Evolutionary conservation across 2,797 vertebrate genomes (phyloP).

Genomic region (Rhabdomys pumilio): DNA sequence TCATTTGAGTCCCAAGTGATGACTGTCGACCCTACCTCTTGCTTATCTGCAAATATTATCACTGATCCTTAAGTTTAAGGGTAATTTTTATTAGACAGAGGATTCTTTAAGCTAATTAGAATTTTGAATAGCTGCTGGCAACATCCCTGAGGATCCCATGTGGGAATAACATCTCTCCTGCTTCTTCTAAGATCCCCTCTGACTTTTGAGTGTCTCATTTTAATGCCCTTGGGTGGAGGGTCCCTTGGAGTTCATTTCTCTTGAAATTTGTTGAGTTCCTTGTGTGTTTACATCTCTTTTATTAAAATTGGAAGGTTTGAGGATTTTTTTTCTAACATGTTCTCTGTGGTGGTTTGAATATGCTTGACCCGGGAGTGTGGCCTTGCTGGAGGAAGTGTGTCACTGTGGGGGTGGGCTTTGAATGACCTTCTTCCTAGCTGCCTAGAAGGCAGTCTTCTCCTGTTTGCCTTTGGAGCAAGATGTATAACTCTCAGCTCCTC

Average conservation of each 20-base stretch:
- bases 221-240: background rate
- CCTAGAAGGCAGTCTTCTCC: background rate
- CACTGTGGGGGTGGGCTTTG: background rate
- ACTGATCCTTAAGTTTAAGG: background rate
- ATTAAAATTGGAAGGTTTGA: background rate
- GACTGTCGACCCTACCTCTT: background rate
- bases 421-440: background rate
- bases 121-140: background rate
- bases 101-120: background rate
- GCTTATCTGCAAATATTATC: background rate
- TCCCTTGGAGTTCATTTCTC: background rate
- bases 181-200: background rate
- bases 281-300: background rate
- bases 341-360: background rate
- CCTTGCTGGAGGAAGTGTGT: background rate
- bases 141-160: background rate
- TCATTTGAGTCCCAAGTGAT: background rate
- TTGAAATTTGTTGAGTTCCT: background rate
- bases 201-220: background rate
- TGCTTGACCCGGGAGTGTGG: background rate
- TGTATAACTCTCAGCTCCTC: background rate
- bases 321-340: background rate
- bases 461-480: background rate
- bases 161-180: background rate
- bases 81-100: background rate